phyloP scores from a whole-genome alignment of 2,888 invertebrate species.

The Eustalomyia histrio region DNA sequence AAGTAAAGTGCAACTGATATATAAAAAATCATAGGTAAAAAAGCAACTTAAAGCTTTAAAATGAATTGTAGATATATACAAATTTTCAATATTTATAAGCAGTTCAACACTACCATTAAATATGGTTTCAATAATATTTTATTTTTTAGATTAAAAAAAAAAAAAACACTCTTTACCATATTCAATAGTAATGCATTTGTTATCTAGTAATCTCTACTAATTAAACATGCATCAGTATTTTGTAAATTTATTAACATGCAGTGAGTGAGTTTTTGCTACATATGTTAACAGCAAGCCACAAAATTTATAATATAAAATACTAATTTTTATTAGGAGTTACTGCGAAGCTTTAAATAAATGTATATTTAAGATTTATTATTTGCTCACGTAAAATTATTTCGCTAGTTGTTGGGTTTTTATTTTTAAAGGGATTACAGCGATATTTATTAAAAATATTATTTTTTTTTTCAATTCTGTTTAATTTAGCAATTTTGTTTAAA shows the following conservation, averaged over 20 bases:
- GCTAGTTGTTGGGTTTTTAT: constrained; percentile 14
- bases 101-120: not conserved
- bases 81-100: constrained; percentile 1
- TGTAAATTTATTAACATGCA: not conserved
- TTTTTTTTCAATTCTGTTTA: constrained; percentile 31
- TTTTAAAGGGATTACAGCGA: constrained; percentile 12
- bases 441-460: constrained; percentile 25
- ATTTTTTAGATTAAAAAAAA: not conserved
- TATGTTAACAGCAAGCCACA: constrained; percentile 44
- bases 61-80: not conserved
- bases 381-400: not conserved
- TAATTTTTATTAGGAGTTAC: constrained; percentile 67
- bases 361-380: constrained; percentile 40
- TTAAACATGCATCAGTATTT: constrained; percentile 45
- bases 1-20: not conserved
- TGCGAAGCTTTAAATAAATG: constrained; percentile 76
- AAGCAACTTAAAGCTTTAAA: not conserved
- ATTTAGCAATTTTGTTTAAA: constrained; percentile 24
- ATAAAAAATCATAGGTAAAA: not conserved
- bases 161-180: not conserved
- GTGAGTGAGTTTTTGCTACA: not conserved
- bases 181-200: not conserved
- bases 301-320: constrained; percentile 24
- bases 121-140: not conserved
- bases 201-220: not conserved